These are phyloP conservation scores for Lepidochrysops patricia DNA, from an alignment of 2,888 invertebrate genomes.

Conservation along the genomic window DNA sequence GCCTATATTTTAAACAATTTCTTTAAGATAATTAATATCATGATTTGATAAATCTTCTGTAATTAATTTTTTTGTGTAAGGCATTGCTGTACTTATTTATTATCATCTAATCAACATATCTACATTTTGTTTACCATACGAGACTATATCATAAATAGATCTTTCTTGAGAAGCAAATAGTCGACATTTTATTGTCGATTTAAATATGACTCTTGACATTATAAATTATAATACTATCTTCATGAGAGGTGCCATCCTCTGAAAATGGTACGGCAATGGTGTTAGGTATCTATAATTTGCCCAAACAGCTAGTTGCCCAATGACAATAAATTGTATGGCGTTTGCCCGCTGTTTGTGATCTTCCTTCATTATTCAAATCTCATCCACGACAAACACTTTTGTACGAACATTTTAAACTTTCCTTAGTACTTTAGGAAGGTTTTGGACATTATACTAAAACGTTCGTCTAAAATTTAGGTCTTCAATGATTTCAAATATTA, in stretches of 20 bases:
- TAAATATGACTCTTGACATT: no score
- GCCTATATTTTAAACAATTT: constrained; percentile 2
- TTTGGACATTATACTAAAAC: not conserved
- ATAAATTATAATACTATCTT: no score
- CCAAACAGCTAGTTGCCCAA: constrained; percentile 38
- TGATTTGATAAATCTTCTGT: not conserved
- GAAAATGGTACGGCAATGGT: constrained; percentile 2
- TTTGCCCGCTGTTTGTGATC: constrained; percentile 16
- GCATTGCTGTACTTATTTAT: not conserved
- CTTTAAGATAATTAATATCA: not conserved
- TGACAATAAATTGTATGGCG: constrained; percentile 34
- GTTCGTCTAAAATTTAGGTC: not conserved
- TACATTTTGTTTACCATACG: no score
- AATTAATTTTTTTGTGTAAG: not conserved
- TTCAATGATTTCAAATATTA: not conserved
- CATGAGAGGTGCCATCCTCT: not conserved
- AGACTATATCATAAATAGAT: no score
- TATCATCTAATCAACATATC: no score
- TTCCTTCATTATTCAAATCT: not conserved
- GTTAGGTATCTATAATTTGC: constrained; percentile 14
- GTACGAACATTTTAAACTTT: not conserved
- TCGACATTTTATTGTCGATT: no score
- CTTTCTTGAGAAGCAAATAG: no score
- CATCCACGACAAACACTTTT: constrained; percentile 1
- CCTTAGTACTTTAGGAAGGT: not conserved